Conservation (phyloP, 92 coral and sea anemone species). For the Epizoanthus rinbou region DNA sequence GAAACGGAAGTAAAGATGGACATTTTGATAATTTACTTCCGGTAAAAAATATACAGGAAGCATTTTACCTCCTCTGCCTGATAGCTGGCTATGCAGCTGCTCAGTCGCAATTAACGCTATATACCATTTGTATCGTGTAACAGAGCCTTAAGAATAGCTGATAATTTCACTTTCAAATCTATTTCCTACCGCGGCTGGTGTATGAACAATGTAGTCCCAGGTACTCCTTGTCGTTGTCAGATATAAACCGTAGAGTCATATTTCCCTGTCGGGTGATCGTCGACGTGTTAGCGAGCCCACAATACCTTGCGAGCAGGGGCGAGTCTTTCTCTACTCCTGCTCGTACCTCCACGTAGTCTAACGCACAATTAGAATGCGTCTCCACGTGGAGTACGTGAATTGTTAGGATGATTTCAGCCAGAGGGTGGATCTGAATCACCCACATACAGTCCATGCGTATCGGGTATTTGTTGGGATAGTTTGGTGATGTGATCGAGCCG, state of each 20-base stretch:
- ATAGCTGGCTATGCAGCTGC: too few species aligned
- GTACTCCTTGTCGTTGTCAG: constrained; percentile 57
- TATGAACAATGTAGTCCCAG: constrained; percentile 53
- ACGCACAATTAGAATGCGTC: constrained; percentile 27
- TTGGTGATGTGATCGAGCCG: constrained; percentile 31
- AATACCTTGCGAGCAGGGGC: constrained; percentile 48
- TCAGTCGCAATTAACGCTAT: too few species aligned
- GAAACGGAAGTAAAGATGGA: too few species aligned
- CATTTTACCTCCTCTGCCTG: too few species aligned
- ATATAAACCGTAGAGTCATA: constrained; percentile 56
- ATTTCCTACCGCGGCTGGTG: constrained; percentile 18
- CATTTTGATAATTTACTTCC: too few species aligned
- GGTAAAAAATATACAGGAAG: too few species aligned
- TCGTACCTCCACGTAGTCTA: constrained; percentile 62
- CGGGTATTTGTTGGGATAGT: constrained; percentile 32
- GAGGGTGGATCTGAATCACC: constrained; percentile 15
- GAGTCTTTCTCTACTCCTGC: constrained; percentile 44
- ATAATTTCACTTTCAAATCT: not conserved
- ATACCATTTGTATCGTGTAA: not conserved
- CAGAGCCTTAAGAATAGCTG: not conserved
- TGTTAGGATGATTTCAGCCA: constrained; percentile 15
- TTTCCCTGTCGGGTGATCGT: constrained; percentile 49
- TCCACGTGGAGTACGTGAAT: constrained; percentile 42
- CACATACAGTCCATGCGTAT: constrained; percentile 12
- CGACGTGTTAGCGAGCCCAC: constrained; percentile 43